These are phyloP conservation scores for Myiozetetes cayanensis DNA, from an alignment of 2,113 vertebrate genomes.

Conservation along the genomic window DNA sequence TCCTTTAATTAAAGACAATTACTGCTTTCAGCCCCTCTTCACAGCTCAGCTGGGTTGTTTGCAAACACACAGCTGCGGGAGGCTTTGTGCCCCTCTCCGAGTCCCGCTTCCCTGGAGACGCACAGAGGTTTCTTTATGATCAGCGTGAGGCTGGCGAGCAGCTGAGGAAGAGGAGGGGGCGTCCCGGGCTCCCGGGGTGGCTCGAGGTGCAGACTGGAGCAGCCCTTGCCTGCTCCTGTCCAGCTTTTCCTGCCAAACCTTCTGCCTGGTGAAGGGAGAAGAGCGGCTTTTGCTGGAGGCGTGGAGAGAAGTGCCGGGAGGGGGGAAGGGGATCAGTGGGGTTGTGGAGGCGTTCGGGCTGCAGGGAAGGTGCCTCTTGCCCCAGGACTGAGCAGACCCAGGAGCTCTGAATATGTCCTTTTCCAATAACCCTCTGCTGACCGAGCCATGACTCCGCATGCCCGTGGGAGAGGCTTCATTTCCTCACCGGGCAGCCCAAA, in stretches of 20 bases:
- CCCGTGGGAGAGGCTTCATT: neutral
- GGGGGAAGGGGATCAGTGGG: neutral
- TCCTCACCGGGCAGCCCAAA: neutral
- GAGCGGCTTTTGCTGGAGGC: fast-evolving
- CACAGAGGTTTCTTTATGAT: constrained; percentile 73
- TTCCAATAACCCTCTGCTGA: neutral
- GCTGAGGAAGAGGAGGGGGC: neutral
- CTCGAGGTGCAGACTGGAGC: neutral
- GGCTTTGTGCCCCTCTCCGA: constrained; percentile 65
- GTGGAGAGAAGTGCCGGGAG: fast-evolving
- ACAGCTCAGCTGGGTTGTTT: constrained; percentile 81
- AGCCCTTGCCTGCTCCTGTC: neutral
- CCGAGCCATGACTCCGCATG: neutral
- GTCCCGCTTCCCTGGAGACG: constrained; percentile 72
- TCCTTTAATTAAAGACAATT: constrained; percentile 88
- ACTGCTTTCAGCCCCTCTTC: constrained; percentile 84
- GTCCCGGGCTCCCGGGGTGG: neutral
- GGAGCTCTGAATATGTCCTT: fast-evolving
- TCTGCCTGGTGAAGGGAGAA: fast-evolving
- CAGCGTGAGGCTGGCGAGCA: neutral
- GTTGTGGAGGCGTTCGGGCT: fast-evolving
- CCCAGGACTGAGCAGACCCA: fast-evolving
- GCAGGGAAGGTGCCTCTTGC: neutral
- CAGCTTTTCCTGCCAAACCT: neutral
- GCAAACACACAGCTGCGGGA: constrained; percentile 84